Evolutionary conservation across 1,140 invertebrate species (phyloP).

Genomic region (Eubasilissa regina): DNA sequence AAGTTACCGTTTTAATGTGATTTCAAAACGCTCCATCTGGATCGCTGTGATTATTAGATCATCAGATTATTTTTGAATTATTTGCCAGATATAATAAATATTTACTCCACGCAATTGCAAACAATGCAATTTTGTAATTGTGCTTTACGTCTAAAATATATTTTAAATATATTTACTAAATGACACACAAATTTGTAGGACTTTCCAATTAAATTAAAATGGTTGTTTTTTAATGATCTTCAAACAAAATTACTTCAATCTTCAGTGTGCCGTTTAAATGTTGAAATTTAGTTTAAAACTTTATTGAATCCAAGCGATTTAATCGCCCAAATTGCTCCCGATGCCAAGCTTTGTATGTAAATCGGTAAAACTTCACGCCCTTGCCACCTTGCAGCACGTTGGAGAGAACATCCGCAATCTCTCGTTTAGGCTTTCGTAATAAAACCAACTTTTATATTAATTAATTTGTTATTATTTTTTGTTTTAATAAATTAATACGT

Average conservation of each 20-base stretch:
- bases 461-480: too few species aligned
- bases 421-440: background rate
- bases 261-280: background rate
- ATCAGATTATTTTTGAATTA: too few species aligned
- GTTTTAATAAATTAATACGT: too few species aligned
- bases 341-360: constrained; percentile 38
- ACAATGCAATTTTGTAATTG: too few species aligned
- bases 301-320: constrained; percentile 31
- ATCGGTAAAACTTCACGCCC: constrained; percentile 29
- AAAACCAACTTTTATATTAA: too few species aligned
- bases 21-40: background rate
- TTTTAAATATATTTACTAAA: too few species aligned
- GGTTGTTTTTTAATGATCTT: background rate
- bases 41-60: too few species aligned
- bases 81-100: too few species aligned
- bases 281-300: constrained; percentile 26
- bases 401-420: constrained; percentile 15
- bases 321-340: constrained; percentile 30
- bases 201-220: too few species aligned
- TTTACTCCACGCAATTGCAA: too few species aligned
- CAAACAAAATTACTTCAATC: constrained; percentile 3
- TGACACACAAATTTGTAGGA: too few species aligned
- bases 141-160: too few species aligned
- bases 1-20: background rate
- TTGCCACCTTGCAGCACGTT: constrained; percentile 14